These are phyloP conservation scores for Antrozous pallidus DNA, from an alignment of 2,797 vertebrate genomes.

Conservation along the genomic window DNA sequence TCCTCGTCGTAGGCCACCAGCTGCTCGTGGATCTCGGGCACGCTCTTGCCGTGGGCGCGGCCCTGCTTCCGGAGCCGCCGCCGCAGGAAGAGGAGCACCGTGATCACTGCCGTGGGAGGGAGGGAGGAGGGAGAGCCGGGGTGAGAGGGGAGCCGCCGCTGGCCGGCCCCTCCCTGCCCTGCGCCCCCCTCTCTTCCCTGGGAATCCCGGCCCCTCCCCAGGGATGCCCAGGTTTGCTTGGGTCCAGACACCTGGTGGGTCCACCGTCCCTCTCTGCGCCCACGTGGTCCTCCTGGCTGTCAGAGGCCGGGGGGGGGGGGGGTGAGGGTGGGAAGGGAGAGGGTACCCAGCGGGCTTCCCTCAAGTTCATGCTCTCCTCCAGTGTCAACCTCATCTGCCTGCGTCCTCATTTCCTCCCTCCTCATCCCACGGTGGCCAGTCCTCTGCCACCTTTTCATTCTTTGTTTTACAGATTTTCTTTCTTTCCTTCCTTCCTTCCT, in stretches of 20 bases:
- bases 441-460: neutral
- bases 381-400: neutral
- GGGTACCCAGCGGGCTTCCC: neutral
- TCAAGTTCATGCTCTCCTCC: neutral
- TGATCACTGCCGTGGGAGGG: constrained; percentile 85
- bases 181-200: neutral
- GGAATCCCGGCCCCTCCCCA: neutral
- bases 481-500: no score
- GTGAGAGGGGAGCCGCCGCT: neutral
- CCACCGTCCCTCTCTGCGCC: neutral
- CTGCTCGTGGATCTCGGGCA: constrained; percentile 96
- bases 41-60: constrained; percentile 84
- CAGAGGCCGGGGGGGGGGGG: neutral
- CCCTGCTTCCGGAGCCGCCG: constrained; percentile 90
- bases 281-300: neutral
- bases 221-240: neutral
- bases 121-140: neutral
- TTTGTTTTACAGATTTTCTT: no score
- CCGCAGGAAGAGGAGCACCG: constrained; percentile 89
- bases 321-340: neutral
- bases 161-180: rapidly evolving
- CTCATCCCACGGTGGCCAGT: neutral
- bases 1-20: constrained; percentile 97
- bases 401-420: neutral
- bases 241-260: neutral